Evolutionary conservation across 2,113 vertebrate genomes (phyloP).

Genomic region (Crypturellus undulatus): DNA sequence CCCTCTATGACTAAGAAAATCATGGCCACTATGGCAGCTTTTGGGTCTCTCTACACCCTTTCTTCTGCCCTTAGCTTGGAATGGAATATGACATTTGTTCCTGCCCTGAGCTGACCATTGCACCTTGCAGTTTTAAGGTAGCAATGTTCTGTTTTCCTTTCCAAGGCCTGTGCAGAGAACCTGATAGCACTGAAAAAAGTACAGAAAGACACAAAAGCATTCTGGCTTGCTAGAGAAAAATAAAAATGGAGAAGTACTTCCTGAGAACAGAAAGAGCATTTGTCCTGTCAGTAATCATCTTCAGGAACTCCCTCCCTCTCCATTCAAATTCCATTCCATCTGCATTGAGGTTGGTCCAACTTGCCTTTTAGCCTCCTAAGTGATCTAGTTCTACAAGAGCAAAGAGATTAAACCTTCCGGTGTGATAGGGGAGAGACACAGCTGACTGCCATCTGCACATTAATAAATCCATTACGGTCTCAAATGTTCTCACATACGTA

Average conservation of each 20-base stretch:
- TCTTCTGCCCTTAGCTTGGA: neutral
- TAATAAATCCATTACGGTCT: neutral
- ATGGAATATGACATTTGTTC: neutral
- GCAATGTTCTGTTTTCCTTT: neutral
- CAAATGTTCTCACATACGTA: slow-evolving; percentile 1
- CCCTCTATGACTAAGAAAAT: neutral
- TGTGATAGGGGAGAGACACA: neutral
- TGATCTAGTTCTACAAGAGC: slow-evolving; percentile 2
- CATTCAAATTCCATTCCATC: neutral
- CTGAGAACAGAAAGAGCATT: slow-evolving; percentile 7
- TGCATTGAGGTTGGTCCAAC: slow-evolving; percentile 18
- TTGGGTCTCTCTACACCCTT: neutral
- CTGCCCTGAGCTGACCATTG: neutral
- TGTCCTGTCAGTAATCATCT: neutral
- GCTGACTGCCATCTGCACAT: slow-evolving; percentile 35
- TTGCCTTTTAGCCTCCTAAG: slow-evolving; percentile 20
- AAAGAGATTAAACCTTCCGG: neutral
- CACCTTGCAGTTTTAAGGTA: neutral
- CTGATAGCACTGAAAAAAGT: neutral
- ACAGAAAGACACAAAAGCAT: neutral
- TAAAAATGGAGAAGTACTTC: neutral
- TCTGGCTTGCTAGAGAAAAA: neutral
- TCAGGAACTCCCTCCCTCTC: neutral
- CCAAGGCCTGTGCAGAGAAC: neutral
- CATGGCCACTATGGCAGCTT: neutral